Base-by-base conservation (phyloP, 2,797 vertebrate species). In the Tarsius wallacei region DNA sequence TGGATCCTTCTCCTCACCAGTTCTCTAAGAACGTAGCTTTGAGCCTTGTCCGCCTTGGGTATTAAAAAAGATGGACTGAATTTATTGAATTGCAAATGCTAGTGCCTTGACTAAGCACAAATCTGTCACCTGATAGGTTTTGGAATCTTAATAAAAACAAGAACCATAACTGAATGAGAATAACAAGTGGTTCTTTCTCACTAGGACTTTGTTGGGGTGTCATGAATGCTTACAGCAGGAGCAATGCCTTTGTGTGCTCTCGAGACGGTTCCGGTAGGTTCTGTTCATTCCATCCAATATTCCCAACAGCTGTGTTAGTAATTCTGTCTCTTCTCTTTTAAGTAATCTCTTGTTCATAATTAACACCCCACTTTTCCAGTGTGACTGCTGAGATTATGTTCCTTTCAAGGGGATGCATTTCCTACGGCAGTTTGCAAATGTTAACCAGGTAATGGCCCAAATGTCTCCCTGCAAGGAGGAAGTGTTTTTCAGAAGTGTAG, bases 341-440 rank as follows among this genome's bases (percentile, higher is more conserved):
- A 70, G 71, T 22, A 51, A 91, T 77, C 51, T 91, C 80, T 88
- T 76, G 84, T 96, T 94, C 96, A 97, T 95, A 90, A 97, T 94
- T 96, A 97, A 97, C 2, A 15, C 47, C 26, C 47, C 22, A 49
- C 53, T 93, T 91, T 93, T 89, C 5, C 17, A 59, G 42, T 59
- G 17, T 6, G 24, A 64, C 64, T 12, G 21, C 71, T 78, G 0
- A 42, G 70, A 87, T 91, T 31, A 2, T 57, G 53, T 93, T 91
- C 55, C 86, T 97, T 77, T 84, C 88, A 95, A 94, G 77, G 68
- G 92, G 84, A 96, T 87, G 92, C 87, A 68, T 96, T 96, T 96
- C 82, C 59, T 73, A 91, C 19, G 87, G 77, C 42, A 55, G 9
- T 78, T 91, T 70, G 82, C 49, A 88, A 70, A 80, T 89, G 61